phyloP scores from a whole-genome alignment of 2,797 vertebrate genomes.

The Centropyge bicolor region DNA sequence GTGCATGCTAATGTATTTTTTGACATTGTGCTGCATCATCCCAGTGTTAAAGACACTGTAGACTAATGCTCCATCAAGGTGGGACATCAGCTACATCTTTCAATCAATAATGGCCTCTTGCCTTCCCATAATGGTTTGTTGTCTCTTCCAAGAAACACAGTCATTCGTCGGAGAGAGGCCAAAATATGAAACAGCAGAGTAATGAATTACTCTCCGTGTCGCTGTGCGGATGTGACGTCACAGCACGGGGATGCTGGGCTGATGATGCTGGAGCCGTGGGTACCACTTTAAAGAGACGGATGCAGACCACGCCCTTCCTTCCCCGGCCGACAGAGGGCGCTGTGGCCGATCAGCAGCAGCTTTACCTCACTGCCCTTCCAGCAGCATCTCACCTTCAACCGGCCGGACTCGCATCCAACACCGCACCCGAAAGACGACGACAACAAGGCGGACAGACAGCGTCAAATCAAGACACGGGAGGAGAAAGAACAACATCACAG shows the following conservation, averaged over 20 bases:
- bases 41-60: slow-evolving; percentile 1
- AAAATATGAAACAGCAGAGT: background rate
- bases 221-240: slow-evolving; percentile 43
- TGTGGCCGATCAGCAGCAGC: slow-evolving; percentile 60
- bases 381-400: slow-evolving; percentile 83
- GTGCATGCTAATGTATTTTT: background rate
- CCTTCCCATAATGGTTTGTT: slow-evolving; percentile 32
- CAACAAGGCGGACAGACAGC: slow-evolving; percentile 1
- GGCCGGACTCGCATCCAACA: slow-evolving; percentile 56
- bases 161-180: background rate
- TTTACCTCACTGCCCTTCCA: slow-evolving; percentile 76
- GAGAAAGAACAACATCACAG: background rate
- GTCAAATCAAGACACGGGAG: background rate
- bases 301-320: slow-evolving; percentile 83
- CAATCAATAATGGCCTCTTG: slow-evolving; percentile 41
- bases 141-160: slow-evolving; percentile 27
- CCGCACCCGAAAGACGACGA: slow-evolving; percentile 37
- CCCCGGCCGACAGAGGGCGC: slow-evolving; percentile 55
- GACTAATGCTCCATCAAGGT: slow-evolving; percentile 22
- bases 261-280: slow-evolving; percentile 67
- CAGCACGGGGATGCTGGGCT: slow-evolving; percentile 17
- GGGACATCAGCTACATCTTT: slow-evolving; percentile 8
- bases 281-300: slow-evolving; percentile 76
- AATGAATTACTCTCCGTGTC: background rate
- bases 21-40: slow-evolving; percentile 56